Evolutionary conservation across 2,888 invertebrate species (phyloP).

Genomic region (Scaptomyza flava): DNA sequence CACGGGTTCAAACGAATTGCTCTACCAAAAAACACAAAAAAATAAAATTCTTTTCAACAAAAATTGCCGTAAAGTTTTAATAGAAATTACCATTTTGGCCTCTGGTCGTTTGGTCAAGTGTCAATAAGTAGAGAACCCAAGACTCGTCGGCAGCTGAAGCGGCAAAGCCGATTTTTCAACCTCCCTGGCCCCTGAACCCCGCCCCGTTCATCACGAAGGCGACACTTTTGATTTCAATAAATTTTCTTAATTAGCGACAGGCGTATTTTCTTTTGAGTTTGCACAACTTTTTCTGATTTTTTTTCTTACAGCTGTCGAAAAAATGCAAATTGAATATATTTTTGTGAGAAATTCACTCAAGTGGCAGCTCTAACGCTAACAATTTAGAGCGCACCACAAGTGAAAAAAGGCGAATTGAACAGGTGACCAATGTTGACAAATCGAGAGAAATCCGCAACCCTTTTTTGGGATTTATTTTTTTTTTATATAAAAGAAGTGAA

Average conservation of each 20-base stretch:
- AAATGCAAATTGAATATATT: constrained; percentile 71
- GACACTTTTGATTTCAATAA: constrained; percentile 78
- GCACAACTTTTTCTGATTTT: constrained; percentile 23
- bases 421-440: constrained; percentile 52
- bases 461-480: background rate
- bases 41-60: constrained; percentile 55
- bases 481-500: background rate
- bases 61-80: constrained; percentile 69
- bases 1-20: constrained; percentile 62
- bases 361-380: constrained; percentile 54
- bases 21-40: constrained; percentile 17
- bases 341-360: constrained; percentile 55
- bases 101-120: constrained; percentile 74
- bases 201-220: constrained; percentile 13
- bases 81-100: constrained; percentile 75
- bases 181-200: background rate
- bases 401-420: constrained; percentile 37
- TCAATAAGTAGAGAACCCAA: constrained; percentile 65
- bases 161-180: constrained; percentile 48
- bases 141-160: constrained; percentile 37
- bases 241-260: constrained; percentile 76
- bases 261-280: constrained; percentile 58
- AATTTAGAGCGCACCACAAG: constrained; percentile 33
- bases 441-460: constrained; percentile 15
- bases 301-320: constrained; percentile 47